A percentile compares a stretch with the other conserved stretches of the same genome.
These are phyloP conservation scores for Meles meles DNA, from an alignment of 2,113 vertebrate species.

Conservation along the genomic window DNA sequence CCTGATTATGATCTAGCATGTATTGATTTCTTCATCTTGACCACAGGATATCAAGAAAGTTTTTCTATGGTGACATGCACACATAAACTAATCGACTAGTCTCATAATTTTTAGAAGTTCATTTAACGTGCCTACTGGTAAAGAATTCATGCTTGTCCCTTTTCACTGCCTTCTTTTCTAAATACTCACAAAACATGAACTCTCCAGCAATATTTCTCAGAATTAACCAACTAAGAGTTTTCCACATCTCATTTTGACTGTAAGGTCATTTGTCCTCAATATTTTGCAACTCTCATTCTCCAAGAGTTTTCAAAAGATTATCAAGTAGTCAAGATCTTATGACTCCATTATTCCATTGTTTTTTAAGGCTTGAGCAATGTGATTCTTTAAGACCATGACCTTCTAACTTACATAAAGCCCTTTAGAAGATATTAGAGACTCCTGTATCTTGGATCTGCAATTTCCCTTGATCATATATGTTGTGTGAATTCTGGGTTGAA, in stretches of 20 bases:
- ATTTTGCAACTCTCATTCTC: not conserved
- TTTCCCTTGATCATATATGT: fast-evolving
- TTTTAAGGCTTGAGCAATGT: not conserved
- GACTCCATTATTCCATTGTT: not conserved
- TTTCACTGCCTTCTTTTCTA: not conserved
- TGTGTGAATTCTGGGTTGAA: not conserved
- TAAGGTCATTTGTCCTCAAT: not conserved
- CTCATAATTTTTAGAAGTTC: not conserved
- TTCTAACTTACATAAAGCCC: not conserved
- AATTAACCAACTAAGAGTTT: not conserved
- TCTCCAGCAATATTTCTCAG: not conserved
- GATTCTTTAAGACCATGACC: not conserved
- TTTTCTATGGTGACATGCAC: not conserved
- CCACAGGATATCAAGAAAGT: not conserved
- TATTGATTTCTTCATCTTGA: not conserved
- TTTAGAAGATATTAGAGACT: slow-evolving; percentile 13
- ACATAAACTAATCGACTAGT: not conserved
- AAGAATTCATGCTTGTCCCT: not conserved
- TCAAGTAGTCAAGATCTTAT: not conserved
- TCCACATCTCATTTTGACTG: not conserved
- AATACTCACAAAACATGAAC: not conserved
- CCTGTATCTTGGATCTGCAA: not conserved
- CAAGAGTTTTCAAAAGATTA: not conserved
- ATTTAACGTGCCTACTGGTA: not conserved
- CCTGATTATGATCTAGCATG: not conserved